phyloP scores from a whole-genome alignment of 1,140 invertebrate species.

The Pseudomyrmex dendroicus region DNA sequence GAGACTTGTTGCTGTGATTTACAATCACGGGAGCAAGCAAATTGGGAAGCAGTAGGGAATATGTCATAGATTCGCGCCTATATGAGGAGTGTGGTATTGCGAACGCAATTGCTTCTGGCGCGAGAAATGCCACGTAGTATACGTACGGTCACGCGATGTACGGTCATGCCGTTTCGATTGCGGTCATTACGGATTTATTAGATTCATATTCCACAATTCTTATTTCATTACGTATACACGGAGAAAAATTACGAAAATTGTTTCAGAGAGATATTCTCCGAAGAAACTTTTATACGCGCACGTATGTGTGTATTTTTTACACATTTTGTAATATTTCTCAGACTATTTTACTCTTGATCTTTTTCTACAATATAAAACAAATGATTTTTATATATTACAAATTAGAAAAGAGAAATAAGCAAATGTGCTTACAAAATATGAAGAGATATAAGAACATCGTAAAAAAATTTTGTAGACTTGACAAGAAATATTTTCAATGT shows the following conservation, averaged over 20 bases:
- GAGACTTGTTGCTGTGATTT: slow-evolving; percentile 63
- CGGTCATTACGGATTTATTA: slow-evolving; percentile 41
- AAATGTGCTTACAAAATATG: too few relatives aligned
- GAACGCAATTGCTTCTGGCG: slow-evolving; percentile 46
- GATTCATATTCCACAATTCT: background rate
- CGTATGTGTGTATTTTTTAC: too few relatives aligned
- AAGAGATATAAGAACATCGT: too few relatives aligned
- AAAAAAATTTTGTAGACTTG: too few relatives aligned
- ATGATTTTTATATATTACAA: too few relatives aligned
- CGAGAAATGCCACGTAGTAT: slow-evolving; percentile 28
- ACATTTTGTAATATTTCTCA: too few relatives aligned
- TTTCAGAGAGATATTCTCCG: background rate
- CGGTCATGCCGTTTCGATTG: slow-evolving; percentile 17
- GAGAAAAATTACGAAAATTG: background rate
- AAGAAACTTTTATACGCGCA: background rate
- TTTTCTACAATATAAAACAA: too few relatives aligned
- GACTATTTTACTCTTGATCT: too few relatives aligned
- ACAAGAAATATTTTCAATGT: too few relatives aligned
- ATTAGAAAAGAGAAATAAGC: too few relatives aligned
- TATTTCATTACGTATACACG: background rate
- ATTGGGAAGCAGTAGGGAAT: slow-evolving; percentile 56
- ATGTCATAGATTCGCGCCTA: slow-evolving; percentile 58
- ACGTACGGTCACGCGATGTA: slow-evolving; percentile 31
- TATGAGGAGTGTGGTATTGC: slow-evolving; percentile 46
- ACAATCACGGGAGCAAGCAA: slow-evolving; percentile 41